These are phyloP conservation scores for Minunthozetes semirufus DNA, from an alignment of 2,888 invertebrate genomes.

Conservation along the genomic window DNA sequence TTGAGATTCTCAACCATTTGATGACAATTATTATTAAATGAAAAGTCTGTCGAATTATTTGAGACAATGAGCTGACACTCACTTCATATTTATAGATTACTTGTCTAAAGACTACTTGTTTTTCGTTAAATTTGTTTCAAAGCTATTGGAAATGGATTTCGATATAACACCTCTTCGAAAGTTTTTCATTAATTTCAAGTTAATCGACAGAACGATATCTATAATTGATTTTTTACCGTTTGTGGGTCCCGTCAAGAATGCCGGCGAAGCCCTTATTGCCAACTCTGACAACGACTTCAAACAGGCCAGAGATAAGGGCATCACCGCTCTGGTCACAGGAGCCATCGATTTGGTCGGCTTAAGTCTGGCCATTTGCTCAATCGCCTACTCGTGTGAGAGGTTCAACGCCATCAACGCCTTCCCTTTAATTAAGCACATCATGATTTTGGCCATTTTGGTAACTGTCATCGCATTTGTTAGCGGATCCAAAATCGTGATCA, in stretches of 20 bases:
- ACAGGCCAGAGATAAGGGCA: conserved; percentile 27
- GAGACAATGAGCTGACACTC: not conserved
- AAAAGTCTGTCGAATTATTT: not conserved
- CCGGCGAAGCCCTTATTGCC: conserved; percentile 30
- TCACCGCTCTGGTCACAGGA: conserved; percentile 32
- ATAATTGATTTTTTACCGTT: conserved; percentile 33
- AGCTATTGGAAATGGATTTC: not conserved
- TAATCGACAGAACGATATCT: conserved; percentile 1
- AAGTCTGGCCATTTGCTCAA: conserved; percentile 18
- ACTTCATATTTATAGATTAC: not conserved
- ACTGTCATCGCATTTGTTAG: conserved; percentile 19
- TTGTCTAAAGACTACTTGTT: not conserved
- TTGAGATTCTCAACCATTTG: not conserved
- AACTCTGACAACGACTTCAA: not conserved
- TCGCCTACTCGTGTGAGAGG: conserved; percentile 29
- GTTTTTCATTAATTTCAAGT: not conserved
- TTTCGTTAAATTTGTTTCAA: not conserved
- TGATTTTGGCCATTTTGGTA: conserved; percentile 8
- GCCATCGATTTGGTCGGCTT: conserved; percentile 29
- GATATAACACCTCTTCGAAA: not conserved
- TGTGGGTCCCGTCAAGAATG: conserved; percentile 32
- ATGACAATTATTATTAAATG: not conserved
- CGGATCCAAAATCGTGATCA: conserved; percentile 29
- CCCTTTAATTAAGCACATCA: not conserved
- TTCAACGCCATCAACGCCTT: conserved; percentile 23